Conservation (phyloP, 2,113 vertebrate genomes). For the Sarotherodon lohbergeri region DNA sequence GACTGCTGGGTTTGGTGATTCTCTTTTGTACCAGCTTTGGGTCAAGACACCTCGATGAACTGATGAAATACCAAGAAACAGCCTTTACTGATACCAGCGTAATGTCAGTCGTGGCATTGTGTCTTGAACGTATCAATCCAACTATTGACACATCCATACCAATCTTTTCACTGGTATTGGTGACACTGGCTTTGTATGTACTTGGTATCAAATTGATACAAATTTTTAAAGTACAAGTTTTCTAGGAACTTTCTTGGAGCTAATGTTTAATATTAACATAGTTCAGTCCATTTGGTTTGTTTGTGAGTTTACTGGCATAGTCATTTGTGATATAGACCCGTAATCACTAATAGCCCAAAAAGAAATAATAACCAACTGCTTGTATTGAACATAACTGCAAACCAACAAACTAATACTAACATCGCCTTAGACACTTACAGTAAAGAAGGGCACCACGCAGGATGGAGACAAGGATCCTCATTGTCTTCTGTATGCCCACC, state of each 20-base stretch:
- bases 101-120: not conserved
- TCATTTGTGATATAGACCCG: not conserved
- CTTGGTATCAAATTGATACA: not conserved
- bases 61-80: not conserved
- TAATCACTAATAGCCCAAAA: accelerated
- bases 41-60: not conserved
- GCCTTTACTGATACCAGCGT: not conserved
- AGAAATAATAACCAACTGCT: not conserved
- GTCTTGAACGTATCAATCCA: not conserved
- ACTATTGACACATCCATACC: not conserved
- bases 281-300: not conserved
- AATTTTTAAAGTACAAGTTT: not conserved
- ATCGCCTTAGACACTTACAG: accelerated
- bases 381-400: not conserved
- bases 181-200: not conserved
- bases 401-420: not conserved
- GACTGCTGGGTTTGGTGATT: not conserved
- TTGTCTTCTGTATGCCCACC: not conserved
- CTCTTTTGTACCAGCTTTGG: not conserved
- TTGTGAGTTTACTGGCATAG: not conserved
- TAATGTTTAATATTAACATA: not conserved
- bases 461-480: not conserved
- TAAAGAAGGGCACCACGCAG: accelerated
- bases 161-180: not conserved
- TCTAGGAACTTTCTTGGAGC: not conserved